Base-by-base conservation (phyloP, 1,140 invertebrate genomes). In the Drosophila takahashii region DNA sequence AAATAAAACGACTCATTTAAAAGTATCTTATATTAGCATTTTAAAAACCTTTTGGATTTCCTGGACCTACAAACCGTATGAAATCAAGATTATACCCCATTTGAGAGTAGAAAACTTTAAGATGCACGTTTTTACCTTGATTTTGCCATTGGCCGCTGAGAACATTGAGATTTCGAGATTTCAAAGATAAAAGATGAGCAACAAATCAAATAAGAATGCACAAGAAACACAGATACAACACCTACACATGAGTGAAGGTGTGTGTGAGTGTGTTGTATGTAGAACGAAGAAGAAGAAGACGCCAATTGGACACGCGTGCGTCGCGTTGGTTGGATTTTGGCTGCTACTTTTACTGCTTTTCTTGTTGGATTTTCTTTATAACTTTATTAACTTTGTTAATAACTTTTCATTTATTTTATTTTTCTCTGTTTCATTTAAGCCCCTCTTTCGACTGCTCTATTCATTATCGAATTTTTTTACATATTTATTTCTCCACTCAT, bases 141-240 rank as follows among this genome's bases (percentile, higher is more conserved):
- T 83, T 91, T 91, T 91, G 22, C 79, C 90, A 76, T 90, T 91
- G 60, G 81, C 47, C 44, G 81, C 74, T 47, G 90, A 90, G 80
- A 91, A 91, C 90, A 91, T 91, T 69, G 58, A 34, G 60, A 15
- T 32, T 16, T 41, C 39, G 57, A 29, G 27, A 60, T 62, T 60
- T 44, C 36, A 34, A 34, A 42, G 18, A 62, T 44, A 26, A 22
- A 13, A 42, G 18, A 26, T 41, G 10, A 44, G 45, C 45, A 13
- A n/a, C 29, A 41, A 45, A 51, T 57, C 16, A 44, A 74, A 56
- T 47, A 11, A 11, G 36, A 70, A 70, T 53, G 39, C 62, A 69
- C 15, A 32, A 18, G 11, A 61, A 8, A 51, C 16, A 36, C 56
- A 9, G n/a, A 44, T 34, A 61, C 58, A 39, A 16, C 36, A 62